Base-by-base conservation (phyloP, 2,888 invertebrate species). In the Eristalis arbustorum region DNA sequence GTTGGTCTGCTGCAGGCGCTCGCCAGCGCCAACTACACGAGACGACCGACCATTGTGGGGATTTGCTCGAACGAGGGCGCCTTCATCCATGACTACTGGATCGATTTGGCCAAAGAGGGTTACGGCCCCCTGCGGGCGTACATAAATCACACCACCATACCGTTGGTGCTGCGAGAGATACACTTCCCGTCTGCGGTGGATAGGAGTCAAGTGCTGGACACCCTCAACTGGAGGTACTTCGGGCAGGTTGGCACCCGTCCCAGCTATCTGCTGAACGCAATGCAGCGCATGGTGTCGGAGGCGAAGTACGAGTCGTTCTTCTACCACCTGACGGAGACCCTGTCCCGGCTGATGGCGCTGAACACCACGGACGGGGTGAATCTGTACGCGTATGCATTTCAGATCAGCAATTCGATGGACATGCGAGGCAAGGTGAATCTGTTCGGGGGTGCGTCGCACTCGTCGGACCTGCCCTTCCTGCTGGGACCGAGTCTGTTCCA, bases 1-100 rank as follows among this genome's bases (percentile, higher is more conserved):
- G 90, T 93, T 40, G 87, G 82, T 64, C 37, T 88, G 31, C 1
- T 77, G 40, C 91, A 92, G 81, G 94, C 94, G 59, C 91, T 96
- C 34, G 93, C 94, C 85, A 91, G 91, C 57, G 94, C 94, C 77
- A 92, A 93, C 80, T 94, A 93, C 89, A 92, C 94, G 8, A 89
- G 95, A 91, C 94, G 96, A 18, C 95, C 96, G 34, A 92, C 96
- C 63, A 92, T 96, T 74, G 93, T 96, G 68, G 96, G 96, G 25
- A 94, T 95, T 69, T 94, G 95, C n/a, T 94, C 95, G 89, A 94
- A 96, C 88, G 96, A 96, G 91, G 94, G 94, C 34, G 93, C 95
- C 61, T 94, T 95, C 88, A 93, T 94, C 93, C 89, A 93, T 94
- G 94, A 94, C 89, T 93, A 94, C 89, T 95, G 95, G 94, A 91